Base-by-base conservation (phyloP, 2,888 invertebrate genomes). In the Physocephala rufipes region DNA sequence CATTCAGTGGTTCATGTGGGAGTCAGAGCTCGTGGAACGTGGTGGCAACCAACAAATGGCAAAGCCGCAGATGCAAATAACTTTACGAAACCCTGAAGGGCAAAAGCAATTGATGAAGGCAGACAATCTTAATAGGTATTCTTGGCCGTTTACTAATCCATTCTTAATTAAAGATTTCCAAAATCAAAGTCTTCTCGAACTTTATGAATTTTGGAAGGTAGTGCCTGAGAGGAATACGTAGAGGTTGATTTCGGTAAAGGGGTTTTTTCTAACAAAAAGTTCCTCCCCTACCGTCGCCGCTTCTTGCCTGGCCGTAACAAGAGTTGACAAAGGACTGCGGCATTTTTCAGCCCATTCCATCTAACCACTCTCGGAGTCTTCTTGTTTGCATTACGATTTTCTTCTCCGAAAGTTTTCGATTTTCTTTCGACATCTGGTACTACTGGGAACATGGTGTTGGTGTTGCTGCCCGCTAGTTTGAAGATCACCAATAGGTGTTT, bases 81-180 rank as follows among this genome's bases (percentile, higher is more conserved):
- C 76, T 61, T 67, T 45, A n/a, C 73, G 45, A 26, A 72, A 64
- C 45, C 49, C 43, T 53, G 58, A 30, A 51, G 30, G 24, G 28
- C 5, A 19, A 53, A 28, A 24, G 36, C 45, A 43, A 36, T 24
- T n/a, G 36, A 30, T 51, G 36, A 51, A 36, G 36, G 53, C 51
- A 15, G 58, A 36, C 58, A 16, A 36, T 16, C 51, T n/a, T n/a
- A n/a, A n/a, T n/a, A 43, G 55, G 47, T 43, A 55, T 36, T 19
- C 30, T 24, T 30, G 53, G 16, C 51, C 65, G 82, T 81, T 82
- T 81, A 82, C 80, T 82, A 81, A 84, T 84, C 84, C 81, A 80
- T 78, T 82, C 85, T 85, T 84, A 85, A 84, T 84, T 85, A 85
- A 84, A 84, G 84, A 80, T 81, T 80, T 79, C 80, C 78, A 74